Evolutionary conservation across 2,113 vertebrate genomes (phyloP), one percentile per base, ranked within the genome.

Genomic region (Megalops atlanticus): DNA sequence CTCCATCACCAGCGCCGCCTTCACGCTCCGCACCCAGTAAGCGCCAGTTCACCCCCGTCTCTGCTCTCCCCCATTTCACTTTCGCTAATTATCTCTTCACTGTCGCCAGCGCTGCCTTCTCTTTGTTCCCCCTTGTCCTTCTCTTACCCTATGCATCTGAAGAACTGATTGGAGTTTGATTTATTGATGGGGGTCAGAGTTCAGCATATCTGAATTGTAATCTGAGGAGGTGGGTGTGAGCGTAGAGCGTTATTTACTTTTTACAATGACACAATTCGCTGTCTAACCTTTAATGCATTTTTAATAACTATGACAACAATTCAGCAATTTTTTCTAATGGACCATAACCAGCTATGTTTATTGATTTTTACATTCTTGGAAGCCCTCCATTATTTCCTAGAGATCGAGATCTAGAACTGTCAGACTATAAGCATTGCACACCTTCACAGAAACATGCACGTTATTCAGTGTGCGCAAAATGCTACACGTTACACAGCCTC

Each of bases 1-100:
- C 0, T 99, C 98, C 76, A 99, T 99, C 91, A 99, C 97, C 92
- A 99, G 97, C 0, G 97, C 97, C 0, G 98, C 98, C 12, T 99
- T 99, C 89, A 99, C 98, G 0, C 96, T 99, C 40, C 95, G 97
- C 88, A 99, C 98, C 52, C 98, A 99, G 97, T 98, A 87, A 73
- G 92, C 87, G 38, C 7, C 11, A 16, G 27, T 73, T 40, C 43
- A 27, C 21, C 45, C 1, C 41, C 18, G 64, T 27, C 54, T 33
- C 76, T 68, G 95, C 95, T 33, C 15, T 58, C 77, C 12, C 15
- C 33, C 27, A 33, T 38, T 31, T 5, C 24, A 10, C n/a, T 64
- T 31, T 64, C 58, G 11, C 2, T 64, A 21, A 27, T 64, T 64
- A 18, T 54, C 35, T 35, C 38, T 38, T 31, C 11, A 41, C 64